Conservation (phyloP, 2,888 invertebrate genomes). For the Druceiella hillmani region DNA sequence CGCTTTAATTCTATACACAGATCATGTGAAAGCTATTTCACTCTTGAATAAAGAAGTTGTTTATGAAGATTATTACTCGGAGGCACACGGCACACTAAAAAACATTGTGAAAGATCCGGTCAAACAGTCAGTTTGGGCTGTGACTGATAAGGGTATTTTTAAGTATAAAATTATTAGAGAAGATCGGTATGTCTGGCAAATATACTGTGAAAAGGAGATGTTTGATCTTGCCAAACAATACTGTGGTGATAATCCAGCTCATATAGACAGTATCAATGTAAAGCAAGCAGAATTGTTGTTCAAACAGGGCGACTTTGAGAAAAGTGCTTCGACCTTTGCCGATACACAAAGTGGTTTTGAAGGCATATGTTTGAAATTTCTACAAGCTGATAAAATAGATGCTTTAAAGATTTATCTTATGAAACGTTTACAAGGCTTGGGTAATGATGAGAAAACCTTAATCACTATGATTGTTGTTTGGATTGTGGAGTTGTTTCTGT, state of each 20-base stretch:
- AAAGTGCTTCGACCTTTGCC: conserved; percentile 84
- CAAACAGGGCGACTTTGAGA: conserved; percentile 67
- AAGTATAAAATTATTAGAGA: conserved; percentile 80
- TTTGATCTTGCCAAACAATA: conserved; percentile 85
- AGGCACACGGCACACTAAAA: conserved; percentile 72
- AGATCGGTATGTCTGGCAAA: conserved; percentile 81
- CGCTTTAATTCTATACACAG: conserved; percentile 74
- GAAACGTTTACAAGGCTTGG: conserved; percentile 71
- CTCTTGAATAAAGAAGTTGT: conserved; percentile 80
- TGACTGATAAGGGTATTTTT: conserved; percentile 79
- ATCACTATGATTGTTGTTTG: conserved; percentile 92
- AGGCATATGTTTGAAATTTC: conserved; percentile 87
- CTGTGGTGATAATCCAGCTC: conserved; percentile 73
- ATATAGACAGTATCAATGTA: conserved; percentile 76
- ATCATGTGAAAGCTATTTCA: conserved; percentile 80
- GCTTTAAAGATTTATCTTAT: conserved; percentile 86
- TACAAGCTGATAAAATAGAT: conserved; percentile 73
- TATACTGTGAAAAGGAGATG: conserved; percentile 79
- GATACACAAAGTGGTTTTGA: conserved; percentile 91
- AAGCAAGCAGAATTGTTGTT: conserved; percentile 87
- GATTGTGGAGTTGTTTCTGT: conserved; percentile 89
- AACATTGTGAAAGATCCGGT: conserved; percentile 76
- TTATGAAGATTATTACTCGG: conserved; percentile 79
- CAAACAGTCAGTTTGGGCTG: conserved; percentile 78
- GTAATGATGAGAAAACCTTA: conserved; percentile 74